These are phyloP conservation scores for Penelope pileata DNA, from an alignment of 2,113 vertebrate genomes.

Conservation along the genomic window DNA sequence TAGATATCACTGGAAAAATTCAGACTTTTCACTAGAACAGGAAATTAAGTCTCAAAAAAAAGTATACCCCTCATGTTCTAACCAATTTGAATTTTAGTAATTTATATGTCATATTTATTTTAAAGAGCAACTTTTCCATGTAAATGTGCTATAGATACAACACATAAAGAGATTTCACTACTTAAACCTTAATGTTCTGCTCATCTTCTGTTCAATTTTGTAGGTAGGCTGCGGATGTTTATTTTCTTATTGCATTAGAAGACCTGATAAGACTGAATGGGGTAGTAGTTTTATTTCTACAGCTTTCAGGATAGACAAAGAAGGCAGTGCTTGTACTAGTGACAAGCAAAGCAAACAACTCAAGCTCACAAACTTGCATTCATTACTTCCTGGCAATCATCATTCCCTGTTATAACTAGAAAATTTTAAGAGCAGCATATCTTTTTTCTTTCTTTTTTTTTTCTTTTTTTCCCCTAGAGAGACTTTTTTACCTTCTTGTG, in stretches of 20 bases:
- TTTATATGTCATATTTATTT: background rate
- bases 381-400: background rate
- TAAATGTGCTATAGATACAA: background rate
- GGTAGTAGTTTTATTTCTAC: background rate
- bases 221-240: background rate
- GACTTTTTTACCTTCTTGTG: background rate
- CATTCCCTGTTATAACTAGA: background rate
- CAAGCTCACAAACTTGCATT: background rate
- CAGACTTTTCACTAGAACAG: background rate
- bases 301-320: background rate
- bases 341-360: background rate
- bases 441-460: background rate
- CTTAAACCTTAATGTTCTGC: background rate
- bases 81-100: background rate
- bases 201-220: background rate
- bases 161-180: background rate
- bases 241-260: background rate
- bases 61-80: background rate
- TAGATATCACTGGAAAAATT: background rate
- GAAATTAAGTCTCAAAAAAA: constrained; percentile 9
- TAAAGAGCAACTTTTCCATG: background rate
- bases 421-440: background rate
- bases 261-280: background rate
- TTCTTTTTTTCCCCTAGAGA: background rate
- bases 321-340: background rate